These are phyloP conservation scores for Noctua pronuba DNA, from an alignment of 2,888 invertebrate genomes.

Conservation along the genomic window DNA sequence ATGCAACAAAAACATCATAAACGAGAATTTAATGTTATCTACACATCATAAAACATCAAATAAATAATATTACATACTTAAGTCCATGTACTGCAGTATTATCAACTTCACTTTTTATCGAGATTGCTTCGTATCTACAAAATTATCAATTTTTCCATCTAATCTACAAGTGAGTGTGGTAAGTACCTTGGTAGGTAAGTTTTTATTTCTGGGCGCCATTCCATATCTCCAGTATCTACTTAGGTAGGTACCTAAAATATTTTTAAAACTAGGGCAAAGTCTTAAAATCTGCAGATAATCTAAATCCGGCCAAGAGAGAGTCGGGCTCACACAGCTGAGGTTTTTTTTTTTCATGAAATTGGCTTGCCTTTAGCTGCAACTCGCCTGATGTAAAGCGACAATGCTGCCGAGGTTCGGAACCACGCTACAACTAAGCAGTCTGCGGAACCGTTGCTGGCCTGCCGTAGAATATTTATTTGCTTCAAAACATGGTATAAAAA, in stretches of 20 bases:
- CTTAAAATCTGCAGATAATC: conserved; percentile 13
- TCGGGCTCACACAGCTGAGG: not conserved
- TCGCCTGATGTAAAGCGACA: not conserved
- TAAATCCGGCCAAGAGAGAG: not conserved
- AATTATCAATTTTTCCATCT: conserved; percentile 24
- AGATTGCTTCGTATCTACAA: conserved; percentile 13
- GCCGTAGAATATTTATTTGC: not conserved
- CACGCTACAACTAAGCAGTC: not conserved
- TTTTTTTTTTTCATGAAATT: not conserved
- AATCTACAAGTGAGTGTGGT: conserved; percentile 15
- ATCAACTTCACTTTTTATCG: conserved; percentile 36
- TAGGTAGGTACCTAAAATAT: not conserved
- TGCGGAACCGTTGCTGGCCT: not conserved
- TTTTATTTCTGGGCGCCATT: not conserved
- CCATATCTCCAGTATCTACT: not conserved
- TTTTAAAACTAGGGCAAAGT: conserved; percentile 27
- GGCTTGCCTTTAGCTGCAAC: not conserved
- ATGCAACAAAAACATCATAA: not conserved
- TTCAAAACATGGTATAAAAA: too few relatives aligned
- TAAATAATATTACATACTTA: not conserved
- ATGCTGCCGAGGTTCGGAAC: not conserved
- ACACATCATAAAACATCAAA: not conserved
- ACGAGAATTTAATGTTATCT: not conserved
- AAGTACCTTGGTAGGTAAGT: not conserved
- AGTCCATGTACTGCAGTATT: not conserved